These are phyloP conservation scores for Pseudopipra pipra DNA, from an alignment of 2,113 vertebrate genomes.

Conservation along the genomic window DNA sequence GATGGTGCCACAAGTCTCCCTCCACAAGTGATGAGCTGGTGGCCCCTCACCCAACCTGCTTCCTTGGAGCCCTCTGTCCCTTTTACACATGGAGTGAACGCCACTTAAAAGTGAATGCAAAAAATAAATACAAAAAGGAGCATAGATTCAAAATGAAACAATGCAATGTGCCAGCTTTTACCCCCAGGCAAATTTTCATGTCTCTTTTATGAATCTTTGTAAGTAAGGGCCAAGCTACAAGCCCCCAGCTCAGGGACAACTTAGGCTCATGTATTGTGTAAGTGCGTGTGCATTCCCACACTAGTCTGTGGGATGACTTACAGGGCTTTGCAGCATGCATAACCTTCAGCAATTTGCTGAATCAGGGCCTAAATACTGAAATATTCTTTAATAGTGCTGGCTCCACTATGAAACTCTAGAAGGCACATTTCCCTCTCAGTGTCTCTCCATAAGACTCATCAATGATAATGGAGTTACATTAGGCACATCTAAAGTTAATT, in stretches of 20 bases:
- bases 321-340: not conserved
- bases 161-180: not conserved
- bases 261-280: not conserved
- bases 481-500: slow-evolving; percentile 62
- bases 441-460: slow-evolving; percentile 45
- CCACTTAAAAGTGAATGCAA: not conserved
- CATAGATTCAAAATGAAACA: not conserved
- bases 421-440: slow-evolving; percentile 42
- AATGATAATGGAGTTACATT: slow-evolving; percentile 64
- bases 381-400: slow-evolving; percentile 49
- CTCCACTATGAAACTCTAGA: slow-evolving; percentile 52
- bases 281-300: not conserved
- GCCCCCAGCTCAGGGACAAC: not conserved
- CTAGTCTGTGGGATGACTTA: not conserved
- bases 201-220: not conserved
- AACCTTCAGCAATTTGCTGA: slow-evolving; percentile 44
- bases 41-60: fast-evolving
- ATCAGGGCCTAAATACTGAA: slow-evolving; percentile 41
- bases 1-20: fast-evolving
- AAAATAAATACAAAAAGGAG: not conserved
- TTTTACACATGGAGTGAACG: fast-evolving
- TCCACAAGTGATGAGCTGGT: not conserved
- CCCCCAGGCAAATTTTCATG: not conserved
- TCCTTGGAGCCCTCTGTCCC: fast-evolving
- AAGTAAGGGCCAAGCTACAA: not conserved